phyloP scores from a whole-genome alignment of 2,888 invertebrate genomes.

The Balanococcus diminutus region DNA sequence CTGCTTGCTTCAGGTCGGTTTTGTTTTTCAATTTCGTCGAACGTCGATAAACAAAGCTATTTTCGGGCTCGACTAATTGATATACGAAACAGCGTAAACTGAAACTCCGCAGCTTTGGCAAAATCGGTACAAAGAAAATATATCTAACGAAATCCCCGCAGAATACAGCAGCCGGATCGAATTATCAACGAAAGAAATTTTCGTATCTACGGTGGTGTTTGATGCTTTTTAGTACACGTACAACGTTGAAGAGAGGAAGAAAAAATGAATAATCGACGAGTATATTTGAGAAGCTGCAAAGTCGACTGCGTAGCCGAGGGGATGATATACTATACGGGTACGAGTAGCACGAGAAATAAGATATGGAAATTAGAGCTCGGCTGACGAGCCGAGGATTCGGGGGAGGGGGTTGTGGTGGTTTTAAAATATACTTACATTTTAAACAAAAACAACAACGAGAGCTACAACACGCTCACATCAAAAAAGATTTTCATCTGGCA shows the following conservation, averaged over 20 bases:
- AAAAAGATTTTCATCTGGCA: not conserved
- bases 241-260: too few relatives aligned
- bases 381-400: not conserved
- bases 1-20: not conserved
- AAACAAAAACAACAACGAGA: too few relatives aligned
- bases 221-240: not conserved
- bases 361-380: not conserved
- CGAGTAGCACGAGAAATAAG: not conserved
- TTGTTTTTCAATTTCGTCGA: slow-evolving; percentile 23
- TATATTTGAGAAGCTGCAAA: too few relatives aligned
- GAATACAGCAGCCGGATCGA: not conserved
- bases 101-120: not conserved
- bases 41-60: slow-evolving; percentile 25
- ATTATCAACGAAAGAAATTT: not conserved
- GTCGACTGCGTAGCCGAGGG: too few relatives aligned
- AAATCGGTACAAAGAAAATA: not conserved
- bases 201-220: not conserved
- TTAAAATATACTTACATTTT: not conserved
- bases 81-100: not conserved
- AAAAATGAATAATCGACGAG: not conserved
- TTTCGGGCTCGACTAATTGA: not conserved
- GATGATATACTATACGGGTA: too few relatives aligned
- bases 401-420: too few relatives aligned
- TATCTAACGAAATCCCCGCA: not conserved
- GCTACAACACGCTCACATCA: not conserved